Evolutionary conservation across 2,888 invertebrate species (phyloP).

Genomic region (Holacanthella duospinosa): DNA sequence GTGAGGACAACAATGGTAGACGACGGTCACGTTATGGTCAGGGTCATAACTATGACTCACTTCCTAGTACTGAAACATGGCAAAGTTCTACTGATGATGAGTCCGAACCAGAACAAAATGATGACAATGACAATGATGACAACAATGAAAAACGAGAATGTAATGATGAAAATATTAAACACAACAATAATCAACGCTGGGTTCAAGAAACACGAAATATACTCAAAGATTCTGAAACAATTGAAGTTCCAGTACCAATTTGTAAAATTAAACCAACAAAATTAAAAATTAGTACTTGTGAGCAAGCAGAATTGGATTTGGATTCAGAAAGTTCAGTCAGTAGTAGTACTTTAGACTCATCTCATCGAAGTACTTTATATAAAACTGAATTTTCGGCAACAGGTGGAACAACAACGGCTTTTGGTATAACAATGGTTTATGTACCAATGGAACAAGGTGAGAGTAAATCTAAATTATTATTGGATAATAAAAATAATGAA

Average conservation of each 20-base stretch:
- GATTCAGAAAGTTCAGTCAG: not conserved
- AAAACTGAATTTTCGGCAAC: not conserved
- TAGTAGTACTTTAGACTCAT: too few species aligned
- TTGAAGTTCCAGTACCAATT: not conserved
- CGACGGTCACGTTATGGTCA: not conserved
- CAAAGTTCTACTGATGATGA: not conserved
- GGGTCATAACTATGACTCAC: not conserved
- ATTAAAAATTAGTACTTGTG: not conserved
- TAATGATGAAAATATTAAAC: not conserved
- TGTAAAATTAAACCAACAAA: not conserved
- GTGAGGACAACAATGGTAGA: not conserved
- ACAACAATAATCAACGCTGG: not conserved
- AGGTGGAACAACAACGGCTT: not conserved
- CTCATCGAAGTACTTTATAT: not conserved
- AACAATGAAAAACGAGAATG: too few species aligned
- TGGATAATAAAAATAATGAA: not conserved
- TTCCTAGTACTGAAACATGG: slow-evolving; percentile 7
- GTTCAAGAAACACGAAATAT: not conserved
- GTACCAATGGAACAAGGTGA: slow-evolving; percentile 28
- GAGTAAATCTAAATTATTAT: not conserved
- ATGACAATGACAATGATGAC: slow-evolving; percentile 4
- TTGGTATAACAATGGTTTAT: slow-evolving; percentile 32
- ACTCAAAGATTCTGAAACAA: not conserved
- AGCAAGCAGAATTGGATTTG: not conserved
- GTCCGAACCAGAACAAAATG: not conserved